Evolutionary conservation across 2,888 invertebrate genomes (phyloP), one percentile per base, ranked within the genome.

Genomic region (Psylliodes chrysocephalus): DNA sequence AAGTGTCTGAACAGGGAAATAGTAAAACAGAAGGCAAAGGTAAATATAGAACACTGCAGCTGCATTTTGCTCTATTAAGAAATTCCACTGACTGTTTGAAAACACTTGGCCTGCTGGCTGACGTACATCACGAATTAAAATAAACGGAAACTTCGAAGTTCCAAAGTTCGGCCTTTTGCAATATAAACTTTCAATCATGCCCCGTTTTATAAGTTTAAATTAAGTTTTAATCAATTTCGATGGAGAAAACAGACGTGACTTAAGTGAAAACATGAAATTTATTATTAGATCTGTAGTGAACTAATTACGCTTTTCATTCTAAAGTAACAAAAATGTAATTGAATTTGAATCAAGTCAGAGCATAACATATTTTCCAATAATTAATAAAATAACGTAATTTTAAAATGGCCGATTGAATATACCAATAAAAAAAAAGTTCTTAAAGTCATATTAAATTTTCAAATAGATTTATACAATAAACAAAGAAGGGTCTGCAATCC

Each of bases 1-100:
- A 53, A 53, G 52, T 38, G n/a, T 52, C 19, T 12, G 40, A 53
- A 53, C 6, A 15, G 8, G 22, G 25, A 40, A 40, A 53, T 40
- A 25, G n/a, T 40, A 25, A 25, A 25, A 53, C 40, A 40, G 22
- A 6, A 12, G 40, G 18, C 14, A 38, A 38, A 38, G 38, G 38
- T 38, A 14, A 38, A 38, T 12, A 38, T 38, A 14, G 15, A 38
- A 38, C 14, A 38, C 38, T n/a, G 4, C 2, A 38, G 38, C 14
- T 38, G 14, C 38, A 38, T n/a, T n/a, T n/a, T n/a, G n/a, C n/a
- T n/a, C n/a, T n/a, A n/a, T n/a, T n/a, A n/a, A n/a, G n/a, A n/a
- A n/a, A n/a, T n/a, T n/a, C n/a, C n/a, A n/a, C n/a, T n/a, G 38
- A 7, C 4, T 38, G 12, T 14, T 7, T n/a, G 14, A 38, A 38